Evolutionary conservation across 2,888 invertebrate species (phyloP).

Genomic region (Hymenopus coronatus): DNA sequence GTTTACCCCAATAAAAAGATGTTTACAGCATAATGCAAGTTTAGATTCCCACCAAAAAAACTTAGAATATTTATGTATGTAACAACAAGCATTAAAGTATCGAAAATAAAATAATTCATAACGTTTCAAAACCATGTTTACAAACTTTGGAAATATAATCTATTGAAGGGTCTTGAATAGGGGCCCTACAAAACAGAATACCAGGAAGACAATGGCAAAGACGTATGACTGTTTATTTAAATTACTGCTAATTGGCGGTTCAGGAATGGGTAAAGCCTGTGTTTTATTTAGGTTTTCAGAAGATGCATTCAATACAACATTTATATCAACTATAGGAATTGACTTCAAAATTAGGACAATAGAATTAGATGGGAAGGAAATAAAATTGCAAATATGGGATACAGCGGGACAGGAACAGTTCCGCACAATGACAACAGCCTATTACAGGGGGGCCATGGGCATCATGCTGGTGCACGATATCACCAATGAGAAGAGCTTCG

Average conservation of each 20-base stretch:
- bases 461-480: constrained; percentile 99
- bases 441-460: constrained; percentile 99
- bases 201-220: constrained; percentile 68
- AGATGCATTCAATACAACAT: constrained; percentile 91
- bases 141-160: too few relatives aligned
- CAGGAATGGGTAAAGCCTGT: constrained; percentile 91
- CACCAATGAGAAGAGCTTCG: constrained; percentile 98
- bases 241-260: constrained; percentile 87
- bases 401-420: constrained; percentile 99
- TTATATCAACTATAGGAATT: constrained; percentile 95
- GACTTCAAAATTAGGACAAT: constrained; percentile 99
- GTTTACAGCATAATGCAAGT: too few relatives aligned
- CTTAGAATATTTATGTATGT: too few relatives aligned
- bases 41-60: too few relatives aligned
- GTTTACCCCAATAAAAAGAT: too few relatives aligned
- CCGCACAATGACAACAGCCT: constrained; percentile 98
- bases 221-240: constrained; percentile 94
- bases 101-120: too few relatives aligned
- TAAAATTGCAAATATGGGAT: constrained; percentile 99
- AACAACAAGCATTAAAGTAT: too few relatives aligned
- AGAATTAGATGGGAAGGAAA: constrained; percentile 97
- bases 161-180: too few relatives aligned
- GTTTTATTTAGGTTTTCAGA: constrained; percentile 91
- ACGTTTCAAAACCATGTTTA: too few relatives aligned
- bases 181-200: background rate